Evolutionary conservation across 1,140 invertebrate genomes (phyloP).

Genomic region (Caenorhabditis inopinata): DNA sequence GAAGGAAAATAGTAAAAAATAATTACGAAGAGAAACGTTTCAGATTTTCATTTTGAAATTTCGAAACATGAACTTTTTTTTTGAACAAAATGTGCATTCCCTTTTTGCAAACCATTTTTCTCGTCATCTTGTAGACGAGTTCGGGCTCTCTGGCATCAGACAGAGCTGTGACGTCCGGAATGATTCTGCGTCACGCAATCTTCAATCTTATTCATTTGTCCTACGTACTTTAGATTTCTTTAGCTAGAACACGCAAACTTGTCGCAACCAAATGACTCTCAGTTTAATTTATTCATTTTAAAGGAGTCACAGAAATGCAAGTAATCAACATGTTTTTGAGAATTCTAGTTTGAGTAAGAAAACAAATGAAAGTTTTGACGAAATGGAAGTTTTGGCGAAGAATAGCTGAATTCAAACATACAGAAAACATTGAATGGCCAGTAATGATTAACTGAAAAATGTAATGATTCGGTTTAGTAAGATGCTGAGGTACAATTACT

Average conservation of each 20-base stretch:
- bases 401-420: no score
- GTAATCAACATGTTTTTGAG: not conserved
- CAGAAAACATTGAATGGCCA: no score
- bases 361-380: no score
- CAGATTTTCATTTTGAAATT: slow-evolving; percentile 3
- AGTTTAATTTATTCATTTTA: slow-evolving; percentile 12
- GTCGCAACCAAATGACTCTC: no score
- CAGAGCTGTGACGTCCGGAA: not conserved
- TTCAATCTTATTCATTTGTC: not conserved
- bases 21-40: not conserved
- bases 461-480: no score
- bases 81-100: not conserved
- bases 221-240: not conserved
- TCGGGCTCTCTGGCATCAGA: not conserved
- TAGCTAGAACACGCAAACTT: slow-evolving; percentile 8
- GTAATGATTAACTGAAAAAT: no score
- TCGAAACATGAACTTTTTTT: slow-evolving; percentile 10
- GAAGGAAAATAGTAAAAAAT: not conserved
- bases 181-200: slow-evolving; percentile 18
- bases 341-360: no score
- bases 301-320: not conserved
- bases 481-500: no score
- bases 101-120: not conserved
- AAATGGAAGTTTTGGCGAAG: no score
- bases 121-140: not conserved